Evolutionary conservation across 2,113 vertebrate genomes (phyloP), one percentile per base, ranked within the genome.

Genomic region (Numenius arquata): DNA sequence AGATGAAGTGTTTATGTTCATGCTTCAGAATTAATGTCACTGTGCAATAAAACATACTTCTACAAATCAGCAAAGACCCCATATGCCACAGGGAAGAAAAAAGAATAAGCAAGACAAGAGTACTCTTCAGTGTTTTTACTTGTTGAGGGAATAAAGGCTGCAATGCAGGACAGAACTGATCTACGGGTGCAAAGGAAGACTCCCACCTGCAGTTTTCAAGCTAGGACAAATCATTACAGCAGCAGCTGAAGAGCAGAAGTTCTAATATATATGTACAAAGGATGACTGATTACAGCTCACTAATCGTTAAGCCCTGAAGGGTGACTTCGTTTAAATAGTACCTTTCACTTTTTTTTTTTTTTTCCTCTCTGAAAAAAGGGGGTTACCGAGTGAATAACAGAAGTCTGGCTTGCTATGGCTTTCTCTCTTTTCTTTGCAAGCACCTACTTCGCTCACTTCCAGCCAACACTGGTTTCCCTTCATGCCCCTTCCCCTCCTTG

Each of bases 1-100:
- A 90, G 90, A 96, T 53, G 76, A 94, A 92, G 88, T 78, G 76
- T 95, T 96, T 95, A 92, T 85, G 66, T 85, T 96, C 94, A 87
- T 38, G 92, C 73, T 75, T 85, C 80, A 75, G 92, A 92, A 90
- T 95, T 90, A 88, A 90, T 90, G 86, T 89, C 92, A 78, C 68
- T 58, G 56, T 90, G 56, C 73, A 94, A 93, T 87, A 86, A 96
- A 97, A 95, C 61, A 85, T 50, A 72, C 53, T 87, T 86, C 61
- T 75, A 87, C 76, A 95, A 95, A 95, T 84, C 92, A 89, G 65
- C 77, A 84, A 90, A 73, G 76, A 78, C 25, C 34, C 15, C 56
- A 34, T 32, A 56, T 88, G 40, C 71, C 45, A 84, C 34, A 63
- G 43, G 56, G 29, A 74, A 66, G 89, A 84, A 68, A 26, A 83